Base-by-base conservation (phyloP, 2,113 vertebrate species). In the Burhinus oedicnemus region DNA sequence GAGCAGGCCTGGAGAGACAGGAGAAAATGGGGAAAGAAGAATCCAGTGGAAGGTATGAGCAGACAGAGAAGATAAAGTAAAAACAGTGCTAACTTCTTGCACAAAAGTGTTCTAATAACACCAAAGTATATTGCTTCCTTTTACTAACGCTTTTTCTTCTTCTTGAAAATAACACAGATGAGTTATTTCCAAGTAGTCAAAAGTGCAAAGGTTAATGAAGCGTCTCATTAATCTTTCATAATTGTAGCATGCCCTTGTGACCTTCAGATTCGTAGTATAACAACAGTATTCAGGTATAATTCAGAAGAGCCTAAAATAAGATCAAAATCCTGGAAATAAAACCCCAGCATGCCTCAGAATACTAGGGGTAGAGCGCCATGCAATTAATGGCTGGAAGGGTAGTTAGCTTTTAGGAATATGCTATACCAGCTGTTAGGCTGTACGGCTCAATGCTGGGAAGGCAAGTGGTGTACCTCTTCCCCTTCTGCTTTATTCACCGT, bases 181-280 rank as follows among this genome's bases (percentile, higher is more conserved):
- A 79, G 81, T 62, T 36, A 78, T 79, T 98, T 95, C 84, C 9
- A 77, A 97, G 85, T 76, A 90, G 90, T 91, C 90, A 70, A 86
- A 97, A 97, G 87, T 85, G 68, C 90, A 97, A 96, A 98, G 97
- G 96, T 97, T 98, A 98, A 98, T 97, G 96, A 98, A 97, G 76
- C 85, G 75, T 81, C 97, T 97, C 93, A 98, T 97, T 97, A 95
- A 97, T 96, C 95, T 97, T 98, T 97, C 97, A 97, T 97, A 93
- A 96, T 61, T 94, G 83, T 88, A 97, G 40, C 93, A 87, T 95
- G 97, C 89, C 92, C 96, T 97, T 96, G 44, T 94, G 95, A 96
- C 97, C 95, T 94, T 93, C 42, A 22, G 69, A 86, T 68, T 57
- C 61, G 45, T 51, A 86, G n/a, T 60, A 47, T 36, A 76, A 82